Evolutionary conservation across 2,888 invertebrate genomes (phyloP), one percentile per base, ranked within the genome.

Genomic region (Tetragonisca angustula): DNA sequence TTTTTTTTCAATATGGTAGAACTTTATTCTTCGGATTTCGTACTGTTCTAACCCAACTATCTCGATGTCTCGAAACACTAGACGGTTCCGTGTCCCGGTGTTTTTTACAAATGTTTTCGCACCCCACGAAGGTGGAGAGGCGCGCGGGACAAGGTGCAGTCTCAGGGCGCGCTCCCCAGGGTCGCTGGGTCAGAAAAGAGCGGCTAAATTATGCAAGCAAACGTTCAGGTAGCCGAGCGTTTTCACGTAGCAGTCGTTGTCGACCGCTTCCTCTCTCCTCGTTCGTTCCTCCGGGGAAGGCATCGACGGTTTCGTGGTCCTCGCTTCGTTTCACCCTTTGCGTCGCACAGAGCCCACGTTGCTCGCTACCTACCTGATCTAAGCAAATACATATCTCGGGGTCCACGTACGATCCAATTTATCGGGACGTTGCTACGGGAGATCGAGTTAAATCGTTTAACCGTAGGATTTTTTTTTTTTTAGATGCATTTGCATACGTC

Each of bases 71-170:
- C 2, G 3, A 24, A 19, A 21, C 54, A 49, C 68, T 9, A 73
- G 68, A 84, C 59, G 27, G 74, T 68, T 70, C 19, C 71, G 67
- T 69, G 71, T 64, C 24, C 67, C 50, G 79, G 81, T 87, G 90
- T 90, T 90, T 91, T 90, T 87, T 89, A 90, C 91, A 89, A 92
- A 91, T 91, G 89, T 92, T 92, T 92, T 93, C 90, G 90, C 91
- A 88, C 89, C 88, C 86, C 82, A 36, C 68, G 76, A 80, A 77
- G 77, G 49, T 72, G 76, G 69, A 69, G 19, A 43, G 56, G 72
- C 0, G 15, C 11, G n/a, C 67, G 67, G 74, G 75, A 87, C 87
- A 88, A 91, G 90, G 88, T 89, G 90, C 84, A 79, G 76, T 69
- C 43, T 43, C 78, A 4, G 27, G 62, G n/a, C 61, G 70, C 74